Conservation (phyloP, 1,140 invertebrate genomes). For the Samia ricini region DNA sequence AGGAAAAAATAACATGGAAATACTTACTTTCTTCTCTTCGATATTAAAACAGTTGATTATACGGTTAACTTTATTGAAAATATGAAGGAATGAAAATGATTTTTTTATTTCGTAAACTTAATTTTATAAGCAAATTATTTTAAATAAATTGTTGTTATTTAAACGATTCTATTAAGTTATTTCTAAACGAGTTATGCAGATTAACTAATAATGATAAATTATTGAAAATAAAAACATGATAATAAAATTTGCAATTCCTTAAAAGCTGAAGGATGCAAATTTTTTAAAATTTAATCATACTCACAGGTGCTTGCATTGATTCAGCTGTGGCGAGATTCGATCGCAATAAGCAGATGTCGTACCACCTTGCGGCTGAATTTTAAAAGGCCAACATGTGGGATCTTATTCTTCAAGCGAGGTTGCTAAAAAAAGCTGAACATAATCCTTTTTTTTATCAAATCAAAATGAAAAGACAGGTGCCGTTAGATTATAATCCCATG, state of each 20-base stretch:
- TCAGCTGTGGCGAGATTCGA: slow-evolving; percentile 45
- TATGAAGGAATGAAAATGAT: too few relatives aligned
- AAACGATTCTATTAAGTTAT: too few relatives aligned
- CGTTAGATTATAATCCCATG: neutral
- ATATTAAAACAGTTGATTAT: too few relatives aligned
- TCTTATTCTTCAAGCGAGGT: neutral
- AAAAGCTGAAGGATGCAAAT: neutral
- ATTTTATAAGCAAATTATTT: too few relatives aligned
- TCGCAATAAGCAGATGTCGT: slow-evolving; percentile 47
- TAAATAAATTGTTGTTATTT: too few relatives aligned
- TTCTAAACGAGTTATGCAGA: too few relatives aligned
- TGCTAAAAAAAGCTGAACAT: neutral
- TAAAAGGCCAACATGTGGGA: slow-evolving; percentile 22
- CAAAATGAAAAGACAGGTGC: neutral
- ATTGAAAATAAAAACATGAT: too few relatives aligned
- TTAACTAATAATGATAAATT: too few relatives aligned
- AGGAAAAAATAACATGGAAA: neutral
- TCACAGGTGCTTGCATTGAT: slow-evolving; percentile 59
- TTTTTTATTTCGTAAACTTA: too few relatives aligned
- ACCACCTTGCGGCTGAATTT: slow-evolving; percentile 60
- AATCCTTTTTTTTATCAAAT: neutral
- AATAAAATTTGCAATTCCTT: neutral
- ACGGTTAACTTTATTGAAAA: too few relatives aligned
- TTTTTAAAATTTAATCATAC: neutral
- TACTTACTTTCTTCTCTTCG: neutral